phyloP scores from a whole-genome alignment of 2,113 vertebrate genomes.

The Pterocles gutturalis region DNA sequence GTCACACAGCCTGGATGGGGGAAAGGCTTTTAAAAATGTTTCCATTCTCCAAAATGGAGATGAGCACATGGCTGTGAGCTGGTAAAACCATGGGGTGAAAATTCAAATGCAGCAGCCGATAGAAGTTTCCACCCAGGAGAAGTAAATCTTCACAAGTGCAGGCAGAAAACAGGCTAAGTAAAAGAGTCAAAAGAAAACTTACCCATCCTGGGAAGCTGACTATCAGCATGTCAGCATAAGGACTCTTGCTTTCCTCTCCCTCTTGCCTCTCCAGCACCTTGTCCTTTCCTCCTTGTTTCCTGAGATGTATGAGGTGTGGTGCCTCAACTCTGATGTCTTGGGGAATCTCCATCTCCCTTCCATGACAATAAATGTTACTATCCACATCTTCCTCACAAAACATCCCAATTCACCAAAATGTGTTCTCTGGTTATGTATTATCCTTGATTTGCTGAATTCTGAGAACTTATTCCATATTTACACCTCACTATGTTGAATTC shows the following conservation, averaged over 20 bases:
- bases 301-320: neutral
- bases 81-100: neutral
- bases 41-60: neutral
- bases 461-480: neutral
- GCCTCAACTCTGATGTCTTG: neutral
- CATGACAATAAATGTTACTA: neutral
- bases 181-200: neutral
- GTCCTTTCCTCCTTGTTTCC: neutral
- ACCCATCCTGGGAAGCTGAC: neutral
- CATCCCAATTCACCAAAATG: neutral
- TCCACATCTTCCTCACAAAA: neutral
- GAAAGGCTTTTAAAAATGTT: neutral
- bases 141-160: neutral
- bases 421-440: neutral
- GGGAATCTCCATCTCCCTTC: neutral
- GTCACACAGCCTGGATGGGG: neutral
- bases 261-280: neutral
- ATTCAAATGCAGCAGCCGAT: neutral
- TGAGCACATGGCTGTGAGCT: neutral
- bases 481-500: neutral
- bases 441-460: neutral
- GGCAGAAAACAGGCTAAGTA: neutral
- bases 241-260: neutral
- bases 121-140: neutral
- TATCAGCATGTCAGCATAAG: neutral